Evolutionary conservation across 2,113 vertebrate species (phyloP), one percentile per base, ranked within the genome.

Genomic region (Rhea pennata): DNA sequence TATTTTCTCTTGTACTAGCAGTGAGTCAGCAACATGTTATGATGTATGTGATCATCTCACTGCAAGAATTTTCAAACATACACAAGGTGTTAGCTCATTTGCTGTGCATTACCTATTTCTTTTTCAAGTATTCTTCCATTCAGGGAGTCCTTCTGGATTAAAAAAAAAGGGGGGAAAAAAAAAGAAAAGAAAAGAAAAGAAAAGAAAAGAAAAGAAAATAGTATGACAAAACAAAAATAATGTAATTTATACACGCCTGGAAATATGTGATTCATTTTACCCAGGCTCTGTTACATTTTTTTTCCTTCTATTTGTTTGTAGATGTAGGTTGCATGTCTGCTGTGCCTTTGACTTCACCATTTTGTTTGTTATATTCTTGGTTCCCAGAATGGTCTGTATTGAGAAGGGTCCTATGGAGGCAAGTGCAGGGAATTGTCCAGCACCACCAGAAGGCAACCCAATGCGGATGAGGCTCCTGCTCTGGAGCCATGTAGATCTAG

Each of bases 21-120:
- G 36, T 88, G 82, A 96, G 74, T 90, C 88, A 97, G 84, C 72
- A 91, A 66, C 7, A 24, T 13, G 51, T 70, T 90, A 64, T 67
- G 72, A 72, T 84, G 61, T 36, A 65, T 64, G 26, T 15, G 65
- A 93, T 83, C 67, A 40, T 56, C 59, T 74, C 65, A 74, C 9
- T 67, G 71, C 58, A 74, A n/a, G 71, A 62, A 62, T 64, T 93
- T 85, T 88, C 87, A 78, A 23, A 42, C 5, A 7, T 85, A 2
- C 17, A 4, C 31, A 29, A 27, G 8, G 8, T 83, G 33, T 77
- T 79, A 75, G 10, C 20, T 44, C 87, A 14, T 58, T 92, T 70
- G 22, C 64, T 67, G 22, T 31, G 21, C 5, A 10, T 36, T 93
- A 26, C 31, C 31, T 50, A 5, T 61, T 71, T 59, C 11, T 77